Base-by-base conservation (phyloP, 2,113 vertebrate species). In the Sebastes schlegelii region DNA sequence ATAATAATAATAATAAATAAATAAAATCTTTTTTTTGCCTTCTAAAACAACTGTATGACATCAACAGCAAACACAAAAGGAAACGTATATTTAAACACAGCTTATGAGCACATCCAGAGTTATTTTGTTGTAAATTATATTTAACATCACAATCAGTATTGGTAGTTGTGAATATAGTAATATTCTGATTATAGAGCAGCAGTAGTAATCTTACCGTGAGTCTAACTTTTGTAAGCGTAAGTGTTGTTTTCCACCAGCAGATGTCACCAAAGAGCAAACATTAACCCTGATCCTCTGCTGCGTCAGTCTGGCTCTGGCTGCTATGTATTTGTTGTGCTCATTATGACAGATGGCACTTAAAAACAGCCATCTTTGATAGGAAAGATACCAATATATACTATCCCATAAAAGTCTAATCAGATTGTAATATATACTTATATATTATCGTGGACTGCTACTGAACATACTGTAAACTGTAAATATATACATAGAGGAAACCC, bases 301-400 rank as follows among this genome's bases (percentile, higher is more conserved):
- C 67, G 42, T 60, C 74, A 74, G 61, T 82, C 58, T 74, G 63
- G 57, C 48, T 21, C 82, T 72, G 79, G 77, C 63, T 83, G 66
- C 43, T n/a, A 52, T 79, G 60, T 80, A 61, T 80, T 87, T 77
- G 76, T 74, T 80, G 66, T 62, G 70, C 67, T 79, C 75, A 65
- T 83, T 51, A 23, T 83, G 68, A 86, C 88, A 92, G 89, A 91
- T 92, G 88, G 86, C 86, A 87, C 73, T 86, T 91, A 82, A 75
- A 89, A 83, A 87, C 65, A 84, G 87, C 79, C 84, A 85, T 88
- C 82, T 85, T 88, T 83, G 73, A 83, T 81, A 69, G 63, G 54
- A 67, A 64, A 85, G 68, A 84, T 67, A 76, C 55, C 79, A 82
- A 78, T 43, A 74, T 13, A 68, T 46, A 45, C 26, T 43, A 62